A percentile compares a stretch with the other conserved stretches of the same genome.
Conservation (phyloP, 2,797 vertebrate genomes). For the Phoxinus dragarum region DNA sequence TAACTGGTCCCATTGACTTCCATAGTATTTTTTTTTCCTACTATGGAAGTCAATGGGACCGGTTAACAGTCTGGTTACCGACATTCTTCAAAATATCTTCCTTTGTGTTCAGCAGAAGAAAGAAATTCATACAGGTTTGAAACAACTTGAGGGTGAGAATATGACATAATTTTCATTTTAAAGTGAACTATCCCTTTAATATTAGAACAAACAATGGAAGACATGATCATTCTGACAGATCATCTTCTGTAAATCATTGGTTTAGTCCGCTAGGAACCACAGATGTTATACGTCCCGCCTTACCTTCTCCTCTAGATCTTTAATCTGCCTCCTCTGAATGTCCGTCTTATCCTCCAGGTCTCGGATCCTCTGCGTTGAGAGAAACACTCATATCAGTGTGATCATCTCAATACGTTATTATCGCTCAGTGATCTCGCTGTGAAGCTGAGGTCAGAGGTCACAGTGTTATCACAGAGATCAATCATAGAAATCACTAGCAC, state of each 20-base stretch:
- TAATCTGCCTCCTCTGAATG: slow-evolving; percentile 98
- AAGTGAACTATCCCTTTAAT: no score
- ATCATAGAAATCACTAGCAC: not conserved
- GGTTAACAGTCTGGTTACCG: no score
- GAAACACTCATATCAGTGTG: not conserved
- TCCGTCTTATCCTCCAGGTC: slow-evolving; percentile 99
- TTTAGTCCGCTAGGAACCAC: no score
- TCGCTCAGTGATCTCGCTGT: not conserved
- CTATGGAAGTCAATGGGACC: no score
- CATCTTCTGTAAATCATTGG: not conserved
- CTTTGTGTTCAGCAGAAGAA: no score
- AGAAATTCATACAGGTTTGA: no score
- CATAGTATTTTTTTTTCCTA: no score
- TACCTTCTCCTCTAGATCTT: slow-evolving; percentile 99
- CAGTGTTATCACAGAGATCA: not conserved
- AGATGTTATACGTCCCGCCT: slow-evolving; percentile 3
- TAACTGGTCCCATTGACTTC: no score
- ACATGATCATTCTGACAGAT: not conserved
- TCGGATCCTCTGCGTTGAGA: slow-evolving; percentile 87
- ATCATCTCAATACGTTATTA: no score
- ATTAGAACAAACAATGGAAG: not conserved
- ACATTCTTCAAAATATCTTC: no score
- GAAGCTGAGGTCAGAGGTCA: not conserved
- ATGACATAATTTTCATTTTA: no score
- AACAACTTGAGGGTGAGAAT: no score